Evolutionary conservation across 2,888 invertebrate species (phyloP).

Genomic region (Dynastes hyllus): DNA sequence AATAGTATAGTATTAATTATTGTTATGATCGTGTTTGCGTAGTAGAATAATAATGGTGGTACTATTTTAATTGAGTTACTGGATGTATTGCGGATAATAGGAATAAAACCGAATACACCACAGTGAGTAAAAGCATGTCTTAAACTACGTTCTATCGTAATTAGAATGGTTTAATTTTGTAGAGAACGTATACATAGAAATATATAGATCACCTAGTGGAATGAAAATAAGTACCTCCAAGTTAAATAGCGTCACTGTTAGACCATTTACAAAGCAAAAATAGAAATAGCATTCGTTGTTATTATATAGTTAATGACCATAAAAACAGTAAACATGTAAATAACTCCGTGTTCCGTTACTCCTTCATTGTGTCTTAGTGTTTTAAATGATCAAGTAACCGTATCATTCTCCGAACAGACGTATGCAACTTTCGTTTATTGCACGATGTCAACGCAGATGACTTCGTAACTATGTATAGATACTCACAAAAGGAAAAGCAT

Average conservation of each 20-base stretch:
- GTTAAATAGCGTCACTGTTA: background rate
- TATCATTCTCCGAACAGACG: slow-evolving; percentile 42
- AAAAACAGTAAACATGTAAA: slow-evolving; percentile 39
- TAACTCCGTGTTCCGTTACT: slow-evolving; percentile 36
- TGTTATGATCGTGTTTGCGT: no score
- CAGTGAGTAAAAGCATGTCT: no score
- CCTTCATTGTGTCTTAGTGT: slow-evolving; percentile 48
- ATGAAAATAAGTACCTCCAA: background rate
- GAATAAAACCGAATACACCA: no score
- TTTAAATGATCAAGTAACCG: slow-evolving; percentile 44
- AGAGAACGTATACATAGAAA: no score
- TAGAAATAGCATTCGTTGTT: slow-evolving; percentile 29
- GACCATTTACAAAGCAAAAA: slow-evolving; percentile 13
- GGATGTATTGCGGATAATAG: no score
- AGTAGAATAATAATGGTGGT: no score
- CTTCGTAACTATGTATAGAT: background rate
- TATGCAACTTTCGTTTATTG: slow-evolving; percentile 38
- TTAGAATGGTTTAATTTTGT: no score
- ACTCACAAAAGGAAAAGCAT: background rate
- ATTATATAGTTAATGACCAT: slow-evolving; percentile 32
- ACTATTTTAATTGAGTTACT: no score
- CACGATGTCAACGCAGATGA: slow-evolving; percentile 17
- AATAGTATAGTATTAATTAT: no score
- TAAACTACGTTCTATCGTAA: no score
- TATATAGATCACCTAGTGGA: background rate